A percentile compares a stretch with the other conserved stretches of the same genome.
These are phyloP conservation scores for Apogon hyalosoma DNA, from an alignment of 2,797 vertebrate species.

Conservation along the genomic window DNA sequence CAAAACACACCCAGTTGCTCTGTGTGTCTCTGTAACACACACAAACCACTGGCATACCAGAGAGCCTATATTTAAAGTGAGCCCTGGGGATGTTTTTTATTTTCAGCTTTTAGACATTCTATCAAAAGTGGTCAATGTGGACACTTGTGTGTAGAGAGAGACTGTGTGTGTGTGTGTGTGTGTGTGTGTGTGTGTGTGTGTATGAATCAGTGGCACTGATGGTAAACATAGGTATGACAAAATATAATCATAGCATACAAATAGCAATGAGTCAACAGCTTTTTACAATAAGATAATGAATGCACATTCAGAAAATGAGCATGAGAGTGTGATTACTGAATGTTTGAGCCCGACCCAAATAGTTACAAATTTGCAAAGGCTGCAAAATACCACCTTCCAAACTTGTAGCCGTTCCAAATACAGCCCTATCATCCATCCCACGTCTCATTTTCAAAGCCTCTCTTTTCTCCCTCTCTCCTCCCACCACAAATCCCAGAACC, in stretches of 20 bases:
- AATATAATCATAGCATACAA: slow-evolving; percentile 56
- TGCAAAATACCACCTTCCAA: slow-evolving; percentile 82
- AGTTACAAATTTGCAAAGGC: slow-evolving; percentile 80
- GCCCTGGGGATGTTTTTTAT: slow-evolving; percentile 72
- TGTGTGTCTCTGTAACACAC: slow-evolving; percentile 39
- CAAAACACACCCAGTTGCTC: slow-evolving; percentile 26
- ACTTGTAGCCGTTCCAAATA: slow-evolving; percentile 74
- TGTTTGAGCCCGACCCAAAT: slow-evolving; percentile 71
- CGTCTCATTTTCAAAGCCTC: slow-evolving; percentile 81
- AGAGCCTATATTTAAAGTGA: slow-evolving; percentile 82
- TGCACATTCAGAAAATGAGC: slow-evolving; percentile 53
- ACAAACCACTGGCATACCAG: slow-evolving; percentile 82
- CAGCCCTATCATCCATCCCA: slow-evolving; percentile 80
- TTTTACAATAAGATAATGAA: slow-evolving; percentile 68
- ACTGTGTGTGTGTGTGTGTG: slow-evolving; percentile 16
- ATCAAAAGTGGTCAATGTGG: slow-evolving; percentile 75
- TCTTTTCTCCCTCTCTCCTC: slow-evolving; percentile 78
- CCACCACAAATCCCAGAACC: slow-evolving; percentile 84
- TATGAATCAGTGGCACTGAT: slow-evolving; percentile 41
- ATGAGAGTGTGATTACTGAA: slow-evolving; percentile 69
- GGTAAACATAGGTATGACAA: slow-evolving; percentile 59
- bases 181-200: slow-evolving; percentile 18
- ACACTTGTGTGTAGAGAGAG: slow-evolving; percentile 64
- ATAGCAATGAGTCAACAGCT: slow-evolving; percentile 61
- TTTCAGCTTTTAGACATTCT: slow-evolving; percentile 78